Base-by-base conservation (phyloP, 2,113 vertebrate species). In the Cephalopterus ornatus region DNA sequence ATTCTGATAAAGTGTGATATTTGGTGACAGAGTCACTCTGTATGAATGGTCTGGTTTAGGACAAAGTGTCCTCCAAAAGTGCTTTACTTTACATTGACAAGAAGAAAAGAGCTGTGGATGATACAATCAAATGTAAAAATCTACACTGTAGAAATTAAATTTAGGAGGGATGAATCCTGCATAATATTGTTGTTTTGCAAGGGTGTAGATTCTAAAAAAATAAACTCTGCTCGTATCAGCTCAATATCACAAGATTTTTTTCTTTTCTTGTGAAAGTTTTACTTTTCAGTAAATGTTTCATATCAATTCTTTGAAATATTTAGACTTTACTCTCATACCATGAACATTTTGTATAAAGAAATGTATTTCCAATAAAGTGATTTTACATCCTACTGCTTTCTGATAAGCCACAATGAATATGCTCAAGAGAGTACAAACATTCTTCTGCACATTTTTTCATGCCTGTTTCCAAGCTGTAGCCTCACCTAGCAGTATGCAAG, bases 181-280 rank as follows among this genome's bases (percentile, higher is more conserved):
- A 49, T 41, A 63, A 59, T 41, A 55, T 27, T 92, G 18, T 5
- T 75, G n/a, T 1, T 32, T 73, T 52, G 27, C 0, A 0, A 37
- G 12, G 7, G 4, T 33, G 15, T 2, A 2, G 14, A 3, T 6
- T 84, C 24, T 62, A 7, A 32, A 72, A 71, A 76, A 81, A n/a
- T 72, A 53, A 68, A 65, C 13, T 62, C 19, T 58, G 8, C 4
- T 72, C 17, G 44, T 19, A n/a, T 24, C 9, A 55, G 12, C 13
- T 56, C 5, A 3, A 10, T 33, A 17, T 81, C 13, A 32, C 20
- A 84, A 59, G 44, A 65, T 16, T 68, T 72, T 80, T 3, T 37
- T 75, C 10, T 56, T 58, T 56, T 6, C 7, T 42, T 80, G 28
- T 67, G 42, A n/a, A 89, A 53, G 18, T 67, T 82, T 72, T 73